Percentiles rank a stretch among this genome's conserved stretches.
Evolutionary conservation across 2,113 vertebrate species (phyloP).

Genomic region (Cinclus cinclus): DNA sequence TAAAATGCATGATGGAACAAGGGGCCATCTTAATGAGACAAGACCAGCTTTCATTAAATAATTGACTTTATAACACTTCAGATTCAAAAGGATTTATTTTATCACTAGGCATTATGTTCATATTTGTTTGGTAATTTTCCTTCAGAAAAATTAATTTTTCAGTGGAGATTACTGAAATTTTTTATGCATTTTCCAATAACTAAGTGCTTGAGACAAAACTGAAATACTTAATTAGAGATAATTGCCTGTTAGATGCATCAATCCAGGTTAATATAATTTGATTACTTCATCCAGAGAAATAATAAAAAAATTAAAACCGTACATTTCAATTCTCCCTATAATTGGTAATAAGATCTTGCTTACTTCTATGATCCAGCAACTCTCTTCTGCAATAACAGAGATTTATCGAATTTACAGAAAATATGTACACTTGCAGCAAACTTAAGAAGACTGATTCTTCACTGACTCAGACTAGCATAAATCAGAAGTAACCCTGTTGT

Average conservation of each 20-base stretch:
- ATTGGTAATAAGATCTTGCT: not conserved
- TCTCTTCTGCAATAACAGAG: not conserved
- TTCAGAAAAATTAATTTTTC: not conserved
- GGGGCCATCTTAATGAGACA: not conserved
- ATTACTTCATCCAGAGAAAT: not conserved
- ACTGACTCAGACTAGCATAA: not conserved
- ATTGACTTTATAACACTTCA: not conserved
- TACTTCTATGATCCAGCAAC: not conserved
- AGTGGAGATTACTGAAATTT: not conserved
- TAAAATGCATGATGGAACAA: not conserved
- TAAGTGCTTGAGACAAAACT: not conserved
- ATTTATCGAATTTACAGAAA: not conserved
- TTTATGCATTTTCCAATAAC: not conserved
- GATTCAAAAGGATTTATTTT: not conserved
- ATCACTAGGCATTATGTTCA: not conserved
- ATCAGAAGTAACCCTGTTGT: not conserved
- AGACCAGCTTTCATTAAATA: not conserved
- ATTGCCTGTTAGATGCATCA: not conserved
- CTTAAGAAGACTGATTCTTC: not conserved
- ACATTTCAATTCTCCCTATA: not conserved
- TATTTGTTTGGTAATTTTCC: not conserved
- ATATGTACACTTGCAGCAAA: not conserved
- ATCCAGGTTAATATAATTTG: not conserved
- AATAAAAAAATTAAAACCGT: not conserved
- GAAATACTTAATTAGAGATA: not conserved